Evolutionary conservation across 2,888 invertebrate genomes (phyloP), one percentile per base, ranked within the genome.

Genomic region (Thymelicus sylvestris): DNA sequence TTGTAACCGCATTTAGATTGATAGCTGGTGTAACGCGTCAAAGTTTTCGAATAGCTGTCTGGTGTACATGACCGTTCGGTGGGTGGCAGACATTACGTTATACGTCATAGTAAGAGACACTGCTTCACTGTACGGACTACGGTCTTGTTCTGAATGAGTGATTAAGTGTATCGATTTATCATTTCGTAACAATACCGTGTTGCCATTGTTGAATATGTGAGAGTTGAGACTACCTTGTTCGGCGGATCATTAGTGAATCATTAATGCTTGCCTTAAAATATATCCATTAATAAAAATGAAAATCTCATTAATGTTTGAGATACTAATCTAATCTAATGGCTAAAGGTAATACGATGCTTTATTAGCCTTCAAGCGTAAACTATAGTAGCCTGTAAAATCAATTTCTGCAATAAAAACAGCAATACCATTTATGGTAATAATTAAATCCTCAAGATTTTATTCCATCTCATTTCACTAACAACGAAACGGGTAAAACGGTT

Each of bases 1-100:
- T 85, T 88, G 89, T 87, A 90, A 88, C 85, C 82, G 74, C 66
- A 47, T 80, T 83, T 83, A 87, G 88, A 91, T 90, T 88, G 87
- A 91, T 91, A 82, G 89, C 86, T 88, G 85, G 85, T 87, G 87
- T 88, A 86, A 87, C 82, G 85, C 84, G 82, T 85, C 84, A 83
- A 79, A 79, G 77, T 78, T 80, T 80, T 77, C 78, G 76, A 79
- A 79, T 71, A 72, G 71, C 73, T 74, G 77, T 80, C 79, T 76
- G 72, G 72, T 65, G 73, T 75, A 79, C 78, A 78, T 79, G 77
- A 74, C 76, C 75, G 74, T 81, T 74, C 81, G 72, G 83, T 89
- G 86, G 85, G 86, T 85, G 85, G 87, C 77, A 77, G 72, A 80
- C 78, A 74, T 73, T 68, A 50, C 61, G 73, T 77, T 78, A 47